Evolutionary conservation across 2,113 vertebrate genomes (phyloP).

Genomic region (Ictalurus punctatus): DNA sequence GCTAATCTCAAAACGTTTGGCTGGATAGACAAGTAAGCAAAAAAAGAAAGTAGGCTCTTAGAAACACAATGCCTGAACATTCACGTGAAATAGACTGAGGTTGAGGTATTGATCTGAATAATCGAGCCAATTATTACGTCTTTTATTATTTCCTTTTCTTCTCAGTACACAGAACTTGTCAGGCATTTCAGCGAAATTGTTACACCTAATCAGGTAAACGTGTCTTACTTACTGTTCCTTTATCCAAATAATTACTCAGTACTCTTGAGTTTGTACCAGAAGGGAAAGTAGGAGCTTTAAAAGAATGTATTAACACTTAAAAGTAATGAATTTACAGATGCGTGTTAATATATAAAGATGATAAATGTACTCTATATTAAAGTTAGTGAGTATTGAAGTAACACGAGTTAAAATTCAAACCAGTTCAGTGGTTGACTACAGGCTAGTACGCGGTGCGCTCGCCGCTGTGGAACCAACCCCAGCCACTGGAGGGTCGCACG

Average conservation of each 20-base stretch:
- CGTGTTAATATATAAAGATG: neutral
- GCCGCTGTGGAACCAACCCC: too few relatives aligned
- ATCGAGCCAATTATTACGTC: neutral
- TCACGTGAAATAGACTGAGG: neutral
- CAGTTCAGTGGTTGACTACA: too few relatives aligned
- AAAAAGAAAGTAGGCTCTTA: neutral
- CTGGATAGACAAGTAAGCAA: neutral
- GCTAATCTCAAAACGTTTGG: neutral
- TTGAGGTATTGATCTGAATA: neutral
- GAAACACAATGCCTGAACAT: neutral
- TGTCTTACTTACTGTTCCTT: neutral
- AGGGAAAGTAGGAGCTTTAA: neutral
- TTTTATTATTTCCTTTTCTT: neutral
- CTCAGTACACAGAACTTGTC: neutral
- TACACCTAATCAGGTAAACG: neutral
- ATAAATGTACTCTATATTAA: neutral
- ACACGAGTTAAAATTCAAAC: neutral
- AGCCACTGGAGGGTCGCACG: too few relatives aligned
- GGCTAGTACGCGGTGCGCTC: too few relatives aligned
- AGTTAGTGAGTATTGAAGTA: neutral
- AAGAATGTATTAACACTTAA: neutral
- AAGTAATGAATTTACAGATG: neutral
- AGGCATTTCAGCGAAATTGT: neutral
- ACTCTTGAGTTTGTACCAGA: neutral
- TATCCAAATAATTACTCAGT: neutral